phyloP scores from a whole-genome alignment of 2,888 invertebrate genomes.

The Zaprionus obscuricornis region DNA sequence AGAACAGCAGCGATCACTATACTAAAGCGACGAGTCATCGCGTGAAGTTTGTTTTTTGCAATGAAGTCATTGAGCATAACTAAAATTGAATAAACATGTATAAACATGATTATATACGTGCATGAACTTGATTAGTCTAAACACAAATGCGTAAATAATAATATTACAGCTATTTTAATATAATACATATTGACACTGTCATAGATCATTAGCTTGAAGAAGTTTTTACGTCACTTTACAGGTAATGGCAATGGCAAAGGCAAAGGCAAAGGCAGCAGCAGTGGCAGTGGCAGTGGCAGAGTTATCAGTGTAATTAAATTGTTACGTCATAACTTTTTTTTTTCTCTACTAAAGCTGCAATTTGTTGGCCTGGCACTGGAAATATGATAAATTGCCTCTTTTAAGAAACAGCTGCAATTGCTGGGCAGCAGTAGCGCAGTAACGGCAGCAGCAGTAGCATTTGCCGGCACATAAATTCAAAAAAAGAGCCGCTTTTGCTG shows the following conservation, averaged over 20 bases:
- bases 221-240: conserved; percentile 5
- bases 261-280: too few species aligned
- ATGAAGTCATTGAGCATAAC: too few species aligned
- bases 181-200: neutral
- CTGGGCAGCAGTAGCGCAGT: conserved; percentile 1
- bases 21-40: too few species aligned
- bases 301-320: conserved; percentile 66
- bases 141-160: too few species aligned
- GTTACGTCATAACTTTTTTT: conserved; percentile 33
- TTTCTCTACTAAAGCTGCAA: conserved; percentile 42
- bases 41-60: too few species aligned
- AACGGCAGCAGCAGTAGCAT: conserved; percentile 26
- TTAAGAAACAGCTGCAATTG: conserved; percentile 44
- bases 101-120: too few species aligned
- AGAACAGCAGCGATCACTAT: neutral
- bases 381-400: conserved; percentile 72
- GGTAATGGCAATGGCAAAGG: too few species aligned
- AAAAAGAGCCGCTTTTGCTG: conserved; percentile 74
- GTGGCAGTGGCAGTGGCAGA: neutral
- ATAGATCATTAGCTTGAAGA: conserved; percentile 6
- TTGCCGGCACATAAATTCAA: conserved; percentile 78
- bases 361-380: conserved; percentile 48
- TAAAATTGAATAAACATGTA: too few species aligned
- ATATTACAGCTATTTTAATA: neutral
- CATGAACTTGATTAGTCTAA: too few species aligned